phyloP scores from a whole-genome alignment of 2,797 vertebrate species.

The Liparis tanakae region DNA sequence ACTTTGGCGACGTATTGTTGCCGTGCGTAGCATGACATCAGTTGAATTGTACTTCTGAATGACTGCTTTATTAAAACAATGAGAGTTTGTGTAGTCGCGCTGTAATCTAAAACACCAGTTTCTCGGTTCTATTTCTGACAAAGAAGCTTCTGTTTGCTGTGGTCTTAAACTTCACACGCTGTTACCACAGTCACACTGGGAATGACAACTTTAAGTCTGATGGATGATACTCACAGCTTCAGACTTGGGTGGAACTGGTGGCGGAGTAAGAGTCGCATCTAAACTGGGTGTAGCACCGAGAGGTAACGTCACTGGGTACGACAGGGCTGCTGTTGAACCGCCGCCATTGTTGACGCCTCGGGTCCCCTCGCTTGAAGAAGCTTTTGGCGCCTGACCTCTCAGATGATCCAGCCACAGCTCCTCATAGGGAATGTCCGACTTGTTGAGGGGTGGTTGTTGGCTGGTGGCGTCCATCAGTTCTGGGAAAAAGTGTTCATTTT shows the following conservation, averaged over 20 bases:
- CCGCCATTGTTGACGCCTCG: constrained; percentile 81
- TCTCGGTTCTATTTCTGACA: background rate
- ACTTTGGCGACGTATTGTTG: background rate
- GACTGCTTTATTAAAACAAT: background rate
- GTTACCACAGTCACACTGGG: background rate
- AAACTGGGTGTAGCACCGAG: constrained; percentile 79
- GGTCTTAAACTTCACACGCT: background rate
- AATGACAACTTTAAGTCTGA: background rate
- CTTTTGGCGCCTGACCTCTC: constrained; percentile 78
- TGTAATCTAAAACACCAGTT: background rate
- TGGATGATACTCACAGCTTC: constrained; percentile 92
- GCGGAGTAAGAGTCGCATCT: constrained; percentile 91
- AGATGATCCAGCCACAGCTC: constrained; percentile 96
- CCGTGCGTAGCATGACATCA: background rate
- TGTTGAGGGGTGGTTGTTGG: constrained; percentile 77
- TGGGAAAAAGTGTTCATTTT: constrained; percentile 90
- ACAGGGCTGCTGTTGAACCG: constrained; percentile 73
- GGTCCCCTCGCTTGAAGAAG: constrained; percentile 78
- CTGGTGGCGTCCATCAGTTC: constrained; percentile 84
- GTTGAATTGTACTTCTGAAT: background rate
- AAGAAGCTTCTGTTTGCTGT: constrained; percentile 3
- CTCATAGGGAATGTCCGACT: constrained; percentile 92
- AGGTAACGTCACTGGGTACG: constrained; percentile 80
- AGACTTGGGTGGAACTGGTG: constrained; percentile 98
- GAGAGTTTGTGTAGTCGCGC: background rate